Conservation (phyloP, 2,888 invertebrate species). For the Artemia sp. region DNA sequence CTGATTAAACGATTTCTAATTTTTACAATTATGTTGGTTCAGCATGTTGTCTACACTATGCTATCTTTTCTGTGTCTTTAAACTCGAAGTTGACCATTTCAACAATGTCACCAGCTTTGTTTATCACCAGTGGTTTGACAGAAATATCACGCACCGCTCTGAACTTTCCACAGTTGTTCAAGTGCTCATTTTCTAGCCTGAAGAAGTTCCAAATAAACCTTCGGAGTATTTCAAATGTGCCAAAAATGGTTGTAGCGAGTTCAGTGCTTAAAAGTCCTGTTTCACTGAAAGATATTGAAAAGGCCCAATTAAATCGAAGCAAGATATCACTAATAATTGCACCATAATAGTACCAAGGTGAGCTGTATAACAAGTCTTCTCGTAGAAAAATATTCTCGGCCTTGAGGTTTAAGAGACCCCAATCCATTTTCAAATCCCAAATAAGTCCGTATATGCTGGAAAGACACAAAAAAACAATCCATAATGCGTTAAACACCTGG, state of each 20-base stretch:
- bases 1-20: no score
- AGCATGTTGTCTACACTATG: no score
- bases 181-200: slow-evolving; percentile 39
- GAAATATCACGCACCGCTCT: slow-evolving; percentile 38
- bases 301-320: slow-evolving; percentile 21
- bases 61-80: no score
- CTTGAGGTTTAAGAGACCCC: slow-evolving; percentile 30
- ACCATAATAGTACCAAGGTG: slow-evolving; percentile 16
- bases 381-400: slow-evolving; percentile 24
- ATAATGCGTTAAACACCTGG: slow-evolving; percentile 25
- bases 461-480: slow-evolving; percentile 30
- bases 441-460: slow-evolving; percentile 32
- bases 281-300: slow-evolving; percentile 16
- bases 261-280: neutral
- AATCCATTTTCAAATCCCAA: slow-evolving; percentile 36
- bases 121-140: neutral
- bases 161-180: slow-evolving; percentile 41
- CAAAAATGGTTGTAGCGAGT: slow-evolving; percentile 15
- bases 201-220: slow-evolving; percentile 40
- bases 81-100: no score
- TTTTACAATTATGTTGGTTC: no score
- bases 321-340: slow-evolving; percentile 19
- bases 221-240: slow-evolving; percentile 20
- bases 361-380: slow-evolving; percentile 19
- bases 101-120: no score